phyloP scores from a whole-genome alignment of 2,888 invertebrate genomes.

The Eucera pruinosa region DNA sequence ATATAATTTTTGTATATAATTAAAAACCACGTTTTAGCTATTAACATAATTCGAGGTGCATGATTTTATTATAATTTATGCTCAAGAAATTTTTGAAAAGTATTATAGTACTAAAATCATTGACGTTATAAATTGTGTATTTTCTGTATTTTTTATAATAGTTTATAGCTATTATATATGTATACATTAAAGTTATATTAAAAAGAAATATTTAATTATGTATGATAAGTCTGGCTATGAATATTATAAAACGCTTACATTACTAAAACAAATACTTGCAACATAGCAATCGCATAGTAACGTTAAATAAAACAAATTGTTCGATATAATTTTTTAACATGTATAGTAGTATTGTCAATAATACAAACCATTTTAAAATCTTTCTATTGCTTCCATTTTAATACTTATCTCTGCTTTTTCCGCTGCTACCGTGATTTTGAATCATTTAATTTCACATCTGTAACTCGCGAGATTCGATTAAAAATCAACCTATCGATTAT shows the following conservation, averaged over 20 bases:
- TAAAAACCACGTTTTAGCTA: slow-evolving; percentile 14
- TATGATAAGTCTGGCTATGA: slow-evolving; percentile 15
- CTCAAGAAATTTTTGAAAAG: slow-evolving; percentile 46
- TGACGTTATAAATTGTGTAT: slow-evolving; percentile 27
- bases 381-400: not conserved
- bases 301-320: slow-evolving; percentile 26
- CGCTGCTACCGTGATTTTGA: too few species aligned
- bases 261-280: slow-evolving; percentile 15
- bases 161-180: slow-evolving; percentile 36
- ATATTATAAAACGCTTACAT: slow-evolving; percentile 20
- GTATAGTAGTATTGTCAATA: not conserved
- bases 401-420: too few species aligned
- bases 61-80: slow-evolving; percentile 51
- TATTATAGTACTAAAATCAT: slow-evolving; percentile 39
- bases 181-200: slow-evolving; percentile 35
- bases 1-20: slow-evolving; percentile 51
- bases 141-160: slow-evolving; percentile 47
- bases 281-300: not conserved
- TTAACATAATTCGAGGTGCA: slow-evolving; percentile 38
- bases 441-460: not conserved
- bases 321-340: slow-evolving; percentile 3
- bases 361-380: slow-evolving; percentile 1
- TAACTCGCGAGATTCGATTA: not conserved
- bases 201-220: slow-evolving; percentile 19
- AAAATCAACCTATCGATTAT: not conserved